These are phyloP conservation scores for Endotricha flammealis DNA, from an alignment of 2,888 invertebrate genomes.

Conservation along the genomic window DNA sequence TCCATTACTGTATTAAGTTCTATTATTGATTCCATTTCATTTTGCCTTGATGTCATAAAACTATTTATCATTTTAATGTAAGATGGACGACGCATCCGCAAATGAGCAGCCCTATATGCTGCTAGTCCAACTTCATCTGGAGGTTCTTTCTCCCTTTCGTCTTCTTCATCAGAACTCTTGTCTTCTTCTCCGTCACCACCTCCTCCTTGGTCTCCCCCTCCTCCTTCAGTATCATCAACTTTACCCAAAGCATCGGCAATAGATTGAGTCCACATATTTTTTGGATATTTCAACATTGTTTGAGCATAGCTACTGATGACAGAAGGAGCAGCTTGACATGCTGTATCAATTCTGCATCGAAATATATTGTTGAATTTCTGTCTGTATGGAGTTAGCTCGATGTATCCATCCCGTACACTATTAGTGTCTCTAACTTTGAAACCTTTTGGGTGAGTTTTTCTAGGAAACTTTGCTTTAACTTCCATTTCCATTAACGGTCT, in stretches of 20 bases:
- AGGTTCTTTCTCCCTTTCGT: constrained; percentile 30
- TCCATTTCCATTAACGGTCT: constrained; percentile 82
- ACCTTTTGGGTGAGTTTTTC: constrained; percentile 51
- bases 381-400: constrained; percentile 80
- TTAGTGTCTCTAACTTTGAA: constrained; percentile 76
- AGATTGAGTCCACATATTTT: constrained; percentile 84
- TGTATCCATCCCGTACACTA: constrained; percentile 82
- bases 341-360: constrained; percentile 76
- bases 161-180: constrained; percentile 40
- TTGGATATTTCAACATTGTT: constrained; percentile 82
- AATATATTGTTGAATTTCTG: constrained; percentile 76
- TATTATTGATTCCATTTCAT: constrained; percentile 53
- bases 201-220: constrained; percentile 36
- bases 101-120: constrained; percentile 45
- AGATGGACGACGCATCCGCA: constrained; percentile 54
- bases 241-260: constrained; percentile 55
- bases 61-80: constrained; percentile 51
- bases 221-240: constrained; percentile 39
- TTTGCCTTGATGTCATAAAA: constrained; percentile 39
- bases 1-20: constrained; percentile 75
- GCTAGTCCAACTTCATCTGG: constrained; percentile 49
- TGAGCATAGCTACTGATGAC: constrained; percentile 75
- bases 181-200: constrained; percentile 22
- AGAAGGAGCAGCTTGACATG: constrained; percentile 77
- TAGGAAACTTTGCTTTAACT: constrained; percentile 81